Percentiles rank a stretch among this genome's conserved stretches.
phyloP scores from a whole-genome alignment of 2,888 invertebrate species.

The Diarsia mendica region DNA sequence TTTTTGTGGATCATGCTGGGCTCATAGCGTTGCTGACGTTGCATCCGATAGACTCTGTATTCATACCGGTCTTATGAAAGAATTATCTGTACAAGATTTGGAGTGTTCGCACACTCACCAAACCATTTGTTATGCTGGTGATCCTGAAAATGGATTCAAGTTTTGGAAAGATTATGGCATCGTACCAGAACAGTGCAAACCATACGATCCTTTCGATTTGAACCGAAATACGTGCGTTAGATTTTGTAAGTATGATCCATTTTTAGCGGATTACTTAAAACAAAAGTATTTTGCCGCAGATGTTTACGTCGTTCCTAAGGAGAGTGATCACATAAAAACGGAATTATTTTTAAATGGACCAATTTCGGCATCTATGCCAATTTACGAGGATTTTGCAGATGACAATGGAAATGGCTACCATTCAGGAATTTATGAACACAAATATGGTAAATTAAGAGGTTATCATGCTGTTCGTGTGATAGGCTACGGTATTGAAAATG shows the following conservation, averaged over 20 bases:
- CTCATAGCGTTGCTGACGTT: constrained; percentile 17
- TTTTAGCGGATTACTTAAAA: not conserved
- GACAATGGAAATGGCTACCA: not conserved
- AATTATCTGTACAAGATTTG: not conserved
- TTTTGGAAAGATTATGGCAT: not conserved
- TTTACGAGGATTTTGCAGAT: not conserved
- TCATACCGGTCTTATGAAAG: not conserved
- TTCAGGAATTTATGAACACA: constrained; percentile 2
- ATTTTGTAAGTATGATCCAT: not conserved
- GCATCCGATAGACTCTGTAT: constrained; percentile 8
- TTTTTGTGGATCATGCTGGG: not conserved
- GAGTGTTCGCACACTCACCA: not conserved
- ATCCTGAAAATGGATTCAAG: not conserved
- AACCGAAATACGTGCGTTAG: not conserved
- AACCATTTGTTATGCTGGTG: not conserved
- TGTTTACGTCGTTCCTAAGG: not conserved
- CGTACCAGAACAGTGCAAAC: not conserved
- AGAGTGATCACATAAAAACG: not conserved
- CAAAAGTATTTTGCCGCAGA: not conserved
- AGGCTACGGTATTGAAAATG: constrained; percentile 1
- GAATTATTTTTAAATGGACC: not conserved
- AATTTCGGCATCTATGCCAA: not conserved
- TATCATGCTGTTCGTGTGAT: not conserved
- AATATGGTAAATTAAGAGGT: not conserved
- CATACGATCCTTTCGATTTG: not conserved